Base-by-base conservation (phyloP, 2,113 vertebrate genomes). In the Zosterops pallidus region DNA sequence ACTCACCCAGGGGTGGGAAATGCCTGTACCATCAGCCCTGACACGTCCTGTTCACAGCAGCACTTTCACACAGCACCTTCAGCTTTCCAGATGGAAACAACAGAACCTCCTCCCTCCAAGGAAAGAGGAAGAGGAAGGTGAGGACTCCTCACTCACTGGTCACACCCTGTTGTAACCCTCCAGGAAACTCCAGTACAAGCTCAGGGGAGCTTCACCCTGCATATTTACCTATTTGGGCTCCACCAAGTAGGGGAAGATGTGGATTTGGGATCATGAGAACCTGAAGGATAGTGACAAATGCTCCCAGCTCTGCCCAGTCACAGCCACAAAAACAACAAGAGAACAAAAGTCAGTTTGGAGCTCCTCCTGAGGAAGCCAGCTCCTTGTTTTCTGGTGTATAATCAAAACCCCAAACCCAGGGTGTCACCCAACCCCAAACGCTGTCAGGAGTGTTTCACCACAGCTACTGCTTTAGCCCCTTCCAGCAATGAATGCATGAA, bases 191-290 rank as follows among this genome's bases (percentile, higher is more conserved):
- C 11, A 57, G 37, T 5, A 10, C 18, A 16, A 85, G 23, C 35
- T 68, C 42, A 39, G 29, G 28, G 19, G 19, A 76, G 11, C 35
- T 79, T 52, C 83, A 64, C 26, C 29, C 79, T 83, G 20, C 8
- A 14, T 1, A 4, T 65, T 91, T 84, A 28, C 17, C 47, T 5
- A 0, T n/a, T 59, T 50, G 57, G 14, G 31, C 49, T 50, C 49
- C 53, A 59, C 14, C 41, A 90, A 80, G 29, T 29, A 60, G 39
- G 14, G 9, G n/a, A 50, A 67, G 50, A 33, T 4, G 15, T 10
- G 26, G 39, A 18, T 26, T 56, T 0, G 0, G 50, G 10, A 35
- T n/a, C 14, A 69, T 0, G 1, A 50, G 59, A 64, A 22, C 31
- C 25, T 49, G 35, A 20, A 46, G 28, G 18, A 80, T 56, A 15